Evolutionary conservation across 1,140 invertebrate genomes (phyloP).

Genomic region (Paralvinella palmiformis): DNA sequence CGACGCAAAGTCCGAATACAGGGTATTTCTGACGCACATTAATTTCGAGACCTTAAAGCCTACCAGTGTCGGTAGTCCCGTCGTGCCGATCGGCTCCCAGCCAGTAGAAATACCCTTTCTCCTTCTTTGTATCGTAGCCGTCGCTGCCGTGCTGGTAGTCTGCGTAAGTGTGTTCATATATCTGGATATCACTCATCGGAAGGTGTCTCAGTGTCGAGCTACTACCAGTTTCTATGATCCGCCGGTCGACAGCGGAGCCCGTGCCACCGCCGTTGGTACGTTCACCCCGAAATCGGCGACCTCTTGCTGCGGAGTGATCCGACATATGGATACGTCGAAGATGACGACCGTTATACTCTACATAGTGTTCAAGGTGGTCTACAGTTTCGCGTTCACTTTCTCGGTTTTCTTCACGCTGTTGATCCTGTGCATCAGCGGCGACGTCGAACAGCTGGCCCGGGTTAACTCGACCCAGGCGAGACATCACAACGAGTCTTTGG

Average conservation of each 20-base stretch:
- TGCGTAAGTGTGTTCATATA: too few species aligned
- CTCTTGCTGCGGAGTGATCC: neutral
- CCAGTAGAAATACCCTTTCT: neutral
- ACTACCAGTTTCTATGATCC: neutral
- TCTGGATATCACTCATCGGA: too few species aligned
- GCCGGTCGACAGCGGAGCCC: neutral
- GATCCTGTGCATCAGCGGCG: neutral
- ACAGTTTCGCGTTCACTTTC: conserved; percentile 8
- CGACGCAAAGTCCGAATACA: conserved; percentile 7
- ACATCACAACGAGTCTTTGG: neutral
- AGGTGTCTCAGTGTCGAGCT: too few species aligned
- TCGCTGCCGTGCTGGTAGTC: neutral
- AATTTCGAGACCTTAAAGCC: neutral
- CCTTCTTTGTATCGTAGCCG: neutral
- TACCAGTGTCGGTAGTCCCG: neutral
- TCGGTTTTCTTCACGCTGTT: neutral
- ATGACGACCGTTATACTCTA: neutral
- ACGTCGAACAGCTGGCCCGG: neutral
- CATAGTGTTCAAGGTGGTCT: neutral
- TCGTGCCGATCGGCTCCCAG: neutral
- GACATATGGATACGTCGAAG: neutral
- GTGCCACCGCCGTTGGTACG: neutral
- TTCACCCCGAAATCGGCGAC: neutral
- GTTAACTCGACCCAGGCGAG: neutral
- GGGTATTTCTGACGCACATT: conserved; percentile 13